These are phyloP conservation scores for Linnaemya vulpina DNA, from an alignment of 2,888 invertebrate species.

Conservation along the genomic window DNA sequence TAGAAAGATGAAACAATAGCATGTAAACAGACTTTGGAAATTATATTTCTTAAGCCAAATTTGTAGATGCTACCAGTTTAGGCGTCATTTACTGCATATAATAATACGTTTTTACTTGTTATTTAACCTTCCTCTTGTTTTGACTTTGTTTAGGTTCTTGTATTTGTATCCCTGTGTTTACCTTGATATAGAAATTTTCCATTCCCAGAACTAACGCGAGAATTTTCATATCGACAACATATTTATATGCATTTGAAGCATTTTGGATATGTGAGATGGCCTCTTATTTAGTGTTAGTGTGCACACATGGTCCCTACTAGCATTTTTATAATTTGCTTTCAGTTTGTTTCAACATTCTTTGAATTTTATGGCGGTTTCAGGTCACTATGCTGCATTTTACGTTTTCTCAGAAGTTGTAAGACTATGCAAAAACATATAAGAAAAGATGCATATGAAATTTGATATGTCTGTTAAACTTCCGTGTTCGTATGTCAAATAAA, in stretches of 20 bases:
- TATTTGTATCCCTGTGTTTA: constrained; percentile 25
- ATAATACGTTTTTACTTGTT: constrained; percentile 25
- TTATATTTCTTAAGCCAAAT: background rate
- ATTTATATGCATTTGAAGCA: constrained; percentile 40
- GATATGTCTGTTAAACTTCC: background rate
- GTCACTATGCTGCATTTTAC: constrained; percentile 14
- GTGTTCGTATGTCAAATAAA: too few species aligned
- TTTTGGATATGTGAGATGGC: constrained; percentile 57
- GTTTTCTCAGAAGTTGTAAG: constrained; percentile 62
- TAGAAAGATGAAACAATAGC: background rate
- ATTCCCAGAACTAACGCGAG: constrained; percentile 60
- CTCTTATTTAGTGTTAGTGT: constrained; percentile 18
- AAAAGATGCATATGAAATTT: background rate
- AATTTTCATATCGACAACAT: constrained; percentile 57
- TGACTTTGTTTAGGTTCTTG: background rate
- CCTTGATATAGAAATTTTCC: constrained; percentile 51
- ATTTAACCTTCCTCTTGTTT: constrained; percentile 19
- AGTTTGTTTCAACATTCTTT: background rate
- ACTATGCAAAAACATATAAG: constrained; percentile 38
- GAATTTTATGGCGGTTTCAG: background rate
- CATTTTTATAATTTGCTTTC: constrained; percentile 36
- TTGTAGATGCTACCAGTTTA: constrained; percentile 24
- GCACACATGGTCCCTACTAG: constrained; percentile 19
- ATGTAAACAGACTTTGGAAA: background rate
- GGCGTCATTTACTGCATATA: constrained; percentile 57